These are phyloP conservation scores for Hydriomena furcata DNA, from an alignment of 2,888 invertebrate species.

Conservation along the genomic window DNA sequence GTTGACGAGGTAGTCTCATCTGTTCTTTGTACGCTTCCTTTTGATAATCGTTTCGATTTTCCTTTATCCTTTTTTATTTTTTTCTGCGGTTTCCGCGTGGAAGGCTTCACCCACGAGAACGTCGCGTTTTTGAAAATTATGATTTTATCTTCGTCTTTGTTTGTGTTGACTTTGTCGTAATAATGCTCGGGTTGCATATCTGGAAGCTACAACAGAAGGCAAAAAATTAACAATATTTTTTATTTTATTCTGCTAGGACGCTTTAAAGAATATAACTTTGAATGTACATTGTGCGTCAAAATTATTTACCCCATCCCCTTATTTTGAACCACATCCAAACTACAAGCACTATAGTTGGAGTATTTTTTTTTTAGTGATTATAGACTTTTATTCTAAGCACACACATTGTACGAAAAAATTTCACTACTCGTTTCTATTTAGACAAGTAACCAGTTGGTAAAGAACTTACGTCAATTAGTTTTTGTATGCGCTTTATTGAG, in stretches of 20 bases:
- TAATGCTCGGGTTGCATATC: conserved; percentile 85
- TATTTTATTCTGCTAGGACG: too few species aligned
- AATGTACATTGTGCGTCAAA: too few species aligned
- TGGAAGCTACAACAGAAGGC: conserved; percentile 75
- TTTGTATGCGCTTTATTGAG: conserved; percentile 93
- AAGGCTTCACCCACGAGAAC: conserved; percentile 83
- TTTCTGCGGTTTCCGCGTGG: conserved; percentile 48
- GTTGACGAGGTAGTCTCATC: conserved; percentile 59
- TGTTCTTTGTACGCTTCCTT: conserved; percentile 51
- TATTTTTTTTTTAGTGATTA: too few species aligned
- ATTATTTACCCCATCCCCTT: too few species aligned
- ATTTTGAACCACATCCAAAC: too few species aligned
- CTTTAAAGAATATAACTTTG: too few species aligned
- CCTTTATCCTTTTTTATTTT: conserved; percentile 75
- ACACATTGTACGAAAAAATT: too few species aligned
- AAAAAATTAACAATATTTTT: not conserved
- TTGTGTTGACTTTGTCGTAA: conserved; percentile 81
- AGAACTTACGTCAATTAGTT: conserved; percentile 87
- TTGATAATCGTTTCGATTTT: conserved; percentile 66
- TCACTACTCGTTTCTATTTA: too few species aligned
- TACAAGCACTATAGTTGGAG: too few species aligned
- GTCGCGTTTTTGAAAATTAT: conserved; percentile 84
- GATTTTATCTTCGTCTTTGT: conserved; percentile 79
- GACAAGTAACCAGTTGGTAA: too few species aligned
- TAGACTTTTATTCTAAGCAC: too few species aligned